Percentiles rank a stretch among this genome's conserved stretches.
Conservation (phyloP, 1,140 invertebrate genomes). For the Zelostemma sp. region DNA sequence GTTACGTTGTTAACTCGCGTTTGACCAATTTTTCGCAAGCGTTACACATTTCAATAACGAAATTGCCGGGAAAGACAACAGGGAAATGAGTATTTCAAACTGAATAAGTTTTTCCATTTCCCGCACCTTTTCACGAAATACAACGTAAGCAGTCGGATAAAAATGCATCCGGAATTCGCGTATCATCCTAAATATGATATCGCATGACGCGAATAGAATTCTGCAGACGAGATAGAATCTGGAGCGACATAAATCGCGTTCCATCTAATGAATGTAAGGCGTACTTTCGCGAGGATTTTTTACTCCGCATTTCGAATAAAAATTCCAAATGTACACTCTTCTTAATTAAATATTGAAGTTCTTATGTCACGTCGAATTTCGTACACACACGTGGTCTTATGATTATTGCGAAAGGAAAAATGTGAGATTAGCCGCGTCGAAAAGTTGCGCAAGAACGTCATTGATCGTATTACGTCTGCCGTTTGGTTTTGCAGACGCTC, state of each 20-base stretch:
- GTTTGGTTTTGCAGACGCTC: slow-evolving; percentile 36
- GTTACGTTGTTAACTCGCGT: too few relatives aligned
- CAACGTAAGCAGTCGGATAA: too few relatives aligned
- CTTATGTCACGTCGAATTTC: not conserved
- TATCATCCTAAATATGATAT: not conserved
- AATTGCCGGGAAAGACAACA: too few relatives aligned
- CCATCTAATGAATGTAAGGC: not conserved
- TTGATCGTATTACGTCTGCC: slow-evolving; percentile 11
- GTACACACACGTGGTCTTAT: not conserved
- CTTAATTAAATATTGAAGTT: too few relatives aligned
- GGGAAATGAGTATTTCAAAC: too few relatives aligned
- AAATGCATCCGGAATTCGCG: not conserved
- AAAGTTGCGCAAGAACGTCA: slow-evolving; percentile 18
- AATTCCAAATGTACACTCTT: not conserved
- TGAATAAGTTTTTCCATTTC: too few relatives aligned
- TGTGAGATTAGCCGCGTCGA: slow-evolving; percentile 5
- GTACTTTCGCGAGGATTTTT: not conserved
- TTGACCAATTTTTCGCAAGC: too few relatives aligned
- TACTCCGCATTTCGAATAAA: not conserved
- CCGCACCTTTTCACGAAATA: too few relatives aligned
- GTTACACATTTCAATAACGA: too few relatives aligned
- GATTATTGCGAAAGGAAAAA: too few relatives aligned
- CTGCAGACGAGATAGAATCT: not conserved
- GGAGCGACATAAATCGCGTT: not conserved
- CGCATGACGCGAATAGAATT: not conserved